A percentile compares a stretch with the other conserved stretches of the same genome.
phyloP scores from a whole-genome alignment of 2,113 vertebrate genomes.

The Myrmecophaga tridactyla region DNA sequence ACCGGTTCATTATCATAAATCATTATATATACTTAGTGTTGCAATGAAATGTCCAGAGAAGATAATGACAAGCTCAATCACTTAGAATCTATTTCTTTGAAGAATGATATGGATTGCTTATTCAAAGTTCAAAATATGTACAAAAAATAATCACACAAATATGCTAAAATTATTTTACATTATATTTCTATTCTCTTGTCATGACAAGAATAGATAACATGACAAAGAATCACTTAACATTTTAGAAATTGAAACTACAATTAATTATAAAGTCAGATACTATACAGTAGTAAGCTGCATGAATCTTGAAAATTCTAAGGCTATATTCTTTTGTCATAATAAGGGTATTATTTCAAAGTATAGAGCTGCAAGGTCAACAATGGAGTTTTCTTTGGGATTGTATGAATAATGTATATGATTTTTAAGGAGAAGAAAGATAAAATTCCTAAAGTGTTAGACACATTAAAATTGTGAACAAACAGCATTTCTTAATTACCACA shows the following conservation, averaged over 20 bases:
- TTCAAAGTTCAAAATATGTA: slow-evolving; percentile 15
- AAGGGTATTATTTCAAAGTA: neutral
- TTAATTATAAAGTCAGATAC: neutral
- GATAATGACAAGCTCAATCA: neutral
- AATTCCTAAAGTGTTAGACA: neutral
- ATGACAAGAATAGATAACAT: neutral
- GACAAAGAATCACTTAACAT: neutral
- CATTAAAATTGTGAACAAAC: slow-evolving; percentile 17
- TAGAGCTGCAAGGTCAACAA: neutral
- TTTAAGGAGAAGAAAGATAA: neutral
- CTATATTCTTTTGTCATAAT: neutral
- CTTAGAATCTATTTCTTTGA: slow-evolving; percentile 33
- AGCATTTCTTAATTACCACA: slow-evolving; percentile 18
- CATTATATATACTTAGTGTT: slow-evolving; percentile 41
- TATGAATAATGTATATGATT: neutral
- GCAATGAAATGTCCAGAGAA: slow-evolving; percentile 28
- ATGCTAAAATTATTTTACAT: neutral
- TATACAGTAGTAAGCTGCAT: neutral
- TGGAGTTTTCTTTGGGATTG: neutral
- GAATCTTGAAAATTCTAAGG: neutral
- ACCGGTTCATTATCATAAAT: neutral
- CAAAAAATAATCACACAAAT: neutral
- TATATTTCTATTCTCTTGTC: neutral
- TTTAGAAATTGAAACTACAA: slow-evolving; percentile 38
- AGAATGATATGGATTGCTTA: neutral